Base-by-base conservation (phyloP, 1,140 invertebrate genomes). In the Geopemphigus sp. region DNA sequence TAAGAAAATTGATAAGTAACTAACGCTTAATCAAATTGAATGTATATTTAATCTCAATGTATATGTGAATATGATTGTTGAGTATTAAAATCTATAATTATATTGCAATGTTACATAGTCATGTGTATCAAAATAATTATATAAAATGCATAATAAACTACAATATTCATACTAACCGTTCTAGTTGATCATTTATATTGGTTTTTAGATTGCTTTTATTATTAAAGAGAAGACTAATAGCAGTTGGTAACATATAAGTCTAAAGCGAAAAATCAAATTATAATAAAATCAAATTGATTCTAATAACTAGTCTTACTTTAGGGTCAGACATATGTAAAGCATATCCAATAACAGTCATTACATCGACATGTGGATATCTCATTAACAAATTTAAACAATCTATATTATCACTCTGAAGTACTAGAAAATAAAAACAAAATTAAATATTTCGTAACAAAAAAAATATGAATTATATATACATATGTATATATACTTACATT, bases 291-390 rank as follows among this genome's bases (percentile, higher is more conserved):
- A n/a, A 72, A 12, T 0, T 19, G 29, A 29, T 29, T 22, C 26
- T 19, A 19, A 1, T 5, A 72, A 53, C 4, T 32, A 29, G 5
- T 78, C 68, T 81, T 81, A 83, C 82, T 29, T 86, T 82, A 17
- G 90, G 90, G 82, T 90, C 87, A 82, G 88, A 85, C 81, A 92
- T 86, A 83, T 90, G 88, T 0, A 91, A 84, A 2, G 90, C 90
- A 83, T 90, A 87, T 59, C 90, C 86, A 70, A 92, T 88, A 81
- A 92, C 89, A 82, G 88, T 86, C 78, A 88, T 87, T 1, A 91
- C 87, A 84, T 92, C 91, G 11, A 87, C 86, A 15, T 86, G 86
- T 15, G 91, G 91, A 85, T 90, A 92, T 68, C 88, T 86, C 91
- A 92, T 92, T 22, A 92, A 84, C 82, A 87, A 87, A 17, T 87